Conservation (phyloP, 2,797 vertebrate species). For the Carcharodon carcharias region DNA sequence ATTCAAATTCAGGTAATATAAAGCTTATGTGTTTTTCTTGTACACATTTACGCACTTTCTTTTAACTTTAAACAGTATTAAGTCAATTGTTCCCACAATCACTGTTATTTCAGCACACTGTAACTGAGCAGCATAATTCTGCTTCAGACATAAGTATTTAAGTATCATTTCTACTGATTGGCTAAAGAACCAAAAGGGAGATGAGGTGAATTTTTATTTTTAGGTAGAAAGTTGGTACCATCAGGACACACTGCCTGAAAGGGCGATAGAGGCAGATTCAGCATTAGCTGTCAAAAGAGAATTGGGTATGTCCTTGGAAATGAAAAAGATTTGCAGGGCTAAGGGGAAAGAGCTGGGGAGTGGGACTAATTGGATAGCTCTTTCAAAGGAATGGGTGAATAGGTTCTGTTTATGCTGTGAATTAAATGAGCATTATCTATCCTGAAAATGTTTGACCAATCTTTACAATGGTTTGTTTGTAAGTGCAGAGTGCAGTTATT, state of each 20-base stretch:
- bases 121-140: constrained; percentile 38
- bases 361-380: background rate
- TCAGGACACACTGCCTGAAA: background rate
- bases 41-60: background rate
- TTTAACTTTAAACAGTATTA: constrained; percentile 1
- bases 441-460: background rate
- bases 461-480: background rate
- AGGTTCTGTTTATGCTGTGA: background rate
- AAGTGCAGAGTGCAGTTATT: background rate
- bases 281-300: no score
- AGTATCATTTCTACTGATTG: background rate
- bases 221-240: background rate
- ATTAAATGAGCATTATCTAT: background rate
- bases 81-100: constrained; percentile 6
- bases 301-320: background rate
- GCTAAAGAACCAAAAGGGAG: background rate
- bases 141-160: background rate
- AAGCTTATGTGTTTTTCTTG: background rate
- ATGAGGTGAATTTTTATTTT: background rate
- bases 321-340: background rate
- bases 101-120: constrained; percentile 39
- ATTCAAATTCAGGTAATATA: constrained; percentile 52
- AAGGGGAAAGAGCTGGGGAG: background rate
- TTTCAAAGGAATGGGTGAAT: background rate
- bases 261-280: no score